Evolutionary conservation across 2,888 invertebrate genomes (phyloP).

Genomic region (Eutolmus rufibarbis): DNA sequence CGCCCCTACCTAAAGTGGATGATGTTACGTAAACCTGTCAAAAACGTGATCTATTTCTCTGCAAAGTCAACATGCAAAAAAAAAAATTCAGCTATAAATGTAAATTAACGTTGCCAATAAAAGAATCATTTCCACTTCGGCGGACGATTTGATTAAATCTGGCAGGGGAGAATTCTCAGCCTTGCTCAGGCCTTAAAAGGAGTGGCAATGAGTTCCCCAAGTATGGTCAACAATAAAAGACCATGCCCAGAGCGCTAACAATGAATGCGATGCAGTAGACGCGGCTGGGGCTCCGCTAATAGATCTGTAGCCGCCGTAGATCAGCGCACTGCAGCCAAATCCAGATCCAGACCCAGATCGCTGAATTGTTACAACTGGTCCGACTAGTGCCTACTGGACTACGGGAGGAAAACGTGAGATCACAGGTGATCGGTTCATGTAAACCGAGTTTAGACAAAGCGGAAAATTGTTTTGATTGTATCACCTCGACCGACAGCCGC

Average conservation of each 20-base stretch:
- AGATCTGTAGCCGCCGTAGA: slow-evolving; percentile 3
- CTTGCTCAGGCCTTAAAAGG: slow-evolving; percentile 36
- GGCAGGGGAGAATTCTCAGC: background rate
- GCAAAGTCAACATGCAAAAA: background rate
- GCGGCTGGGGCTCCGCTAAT: background rate
- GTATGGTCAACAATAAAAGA: slow-evolving; percentile 29
- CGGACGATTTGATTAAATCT: background rate
- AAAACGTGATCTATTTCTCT: slow-evolving; percentile 15
- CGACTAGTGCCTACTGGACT: slow-evolving; percentile 4
- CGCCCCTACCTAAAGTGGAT: background rate
- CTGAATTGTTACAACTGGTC: slow-evolving; percentile 4
- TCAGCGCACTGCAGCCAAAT: background rate
- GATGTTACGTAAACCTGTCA: background rate
- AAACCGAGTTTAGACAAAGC: slow-evolving; percentile 25
- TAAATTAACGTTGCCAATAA: background rate
- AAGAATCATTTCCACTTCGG: background rate
- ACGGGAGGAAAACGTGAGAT: slow-evolving; percentile 5
- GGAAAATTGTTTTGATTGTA: slow-evolving; percentile 28
- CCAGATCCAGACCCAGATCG: background rate
- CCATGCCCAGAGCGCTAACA: background rate
- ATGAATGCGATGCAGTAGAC: background rate
- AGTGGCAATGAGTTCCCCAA: slow-evolving; percentile 29
- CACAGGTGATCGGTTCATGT: slow-evolving; percentile 25
- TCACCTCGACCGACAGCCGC: slow-evolving; percentile 3
- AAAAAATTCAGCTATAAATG: background rate